These are phyloP conservation scores for Natrix natrix DNA, from an alignment of 2,797 vertebrate genomes.

Conservation along the genomic window DNA sequence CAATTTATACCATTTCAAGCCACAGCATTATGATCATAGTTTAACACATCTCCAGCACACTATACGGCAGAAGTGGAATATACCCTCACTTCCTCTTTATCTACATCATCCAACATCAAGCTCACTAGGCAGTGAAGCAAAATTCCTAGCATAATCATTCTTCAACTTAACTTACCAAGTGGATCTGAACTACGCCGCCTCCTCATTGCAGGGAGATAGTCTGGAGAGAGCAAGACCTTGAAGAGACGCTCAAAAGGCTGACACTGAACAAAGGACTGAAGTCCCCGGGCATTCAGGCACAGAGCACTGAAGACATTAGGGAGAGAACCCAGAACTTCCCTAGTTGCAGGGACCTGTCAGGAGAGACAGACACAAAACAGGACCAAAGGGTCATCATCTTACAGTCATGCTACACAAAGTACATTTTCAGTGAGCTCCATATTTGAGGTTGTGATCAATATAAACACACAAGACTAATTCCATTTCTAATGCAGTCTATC, in stretches of 20 bases:
- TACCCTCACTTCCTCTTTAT: too few species aligned
- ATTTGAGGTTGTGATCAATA: not conserved
- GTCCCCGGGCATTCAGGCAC: constrained; percentile 92
- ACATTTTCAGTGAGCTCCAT: not conserved
- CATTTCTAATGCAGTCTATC: not conserved
- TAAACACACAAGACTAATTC: not conserved
- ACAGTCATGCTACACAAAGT: not conserved
- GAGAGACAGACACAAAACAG: not conserved
- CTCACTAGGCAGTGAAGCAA: not conserved
- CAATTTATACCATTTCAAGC: not conserved
- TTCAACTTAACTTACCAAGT: constrained; percentile 77
- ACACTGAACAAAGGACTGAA: constrained; percentile 97
- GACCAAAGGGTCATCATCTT: constrained; percentile 24
- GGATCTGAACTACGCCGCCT: constrained; percentile 93
- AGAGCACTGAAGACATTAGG: constrained; percentile 97
- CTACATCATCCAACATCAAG: not conserved
- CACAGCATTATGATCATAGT: not conserved
- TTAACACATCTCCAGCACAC: not conserved
- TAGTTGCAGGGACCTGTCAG: constrained; percentile 89
- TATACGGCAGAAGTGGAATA: not conserved
- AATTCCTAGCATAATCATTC: not conserved
- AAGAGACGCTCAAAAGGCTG: constrained; percentile 97
- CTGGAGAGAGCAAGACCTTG: constrained; percentile 97
- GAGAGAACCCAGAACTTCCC: constrained; percentile 93
- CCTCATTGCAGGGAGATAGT: constrained; percentile 95